Evolutionary conservation across 2,113 vertebrate species (phyloP), one percentile per base, ranked within the genome.

Genomic region (Salvelinus alpinus): DNA sequence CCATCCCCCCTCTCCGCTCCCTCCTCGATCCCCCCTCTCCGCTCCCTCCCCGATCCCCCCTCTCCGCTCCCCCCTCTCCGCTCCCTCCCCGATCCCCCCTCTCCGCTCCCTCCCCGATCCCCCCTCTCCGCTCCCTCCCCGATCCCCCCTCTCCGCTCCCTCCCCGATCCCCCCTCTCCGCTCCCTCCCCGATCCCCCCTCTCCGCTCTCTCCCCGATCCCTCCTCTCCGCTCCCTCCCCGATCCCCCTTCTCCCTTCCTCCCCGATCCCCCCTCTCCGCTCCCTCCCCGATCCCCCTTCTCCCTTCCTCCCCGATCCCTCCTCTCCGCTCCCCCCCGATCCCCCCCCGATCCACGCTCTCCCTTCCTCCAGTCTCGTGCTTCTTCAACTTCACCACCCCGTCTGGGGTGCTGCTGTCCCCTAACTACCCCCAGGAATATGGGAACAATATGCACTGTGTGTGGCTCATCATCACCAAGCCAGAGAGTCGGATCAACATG

Each of bases 301-400:
- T 29, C 31, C 79, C 24, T 9, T 25, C 24, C 25, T 64, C 27
- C 65, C 57, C 66, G 22, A 65, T 20, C 12, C 3, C 59, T 16
- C 76, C 38, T 79, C 24, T 34, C 38, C 80, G 24, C 71, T 9
- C 29, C 24, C 25, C 27, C 29, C 29, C 29, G 24, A 24, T 24
- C 29, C 29, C 4, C 29, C n/a, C 16, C 57, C 66, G 22, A 65
- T 20, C 12, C 3, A 38, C 20, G 77, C 48, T 79, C 24, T 34
- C 38, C 80, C 71, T 9, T 34, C 24, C 25, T 66, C 27, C 65
- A 94, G 94, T 99, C 86, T 99, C 98, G 83, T 99, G 98, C 89
- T 99, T 99, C 90, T 99, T 99, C 94, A 99, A 99, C 92, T 99
- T 99, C 88, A 99, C 98, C 82, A 97, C 95, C 79, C 96, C 97